Base-by-base conservation (phyloP, 2,888 invertebrate genomes). In the Oligia strigilis region DNA sequence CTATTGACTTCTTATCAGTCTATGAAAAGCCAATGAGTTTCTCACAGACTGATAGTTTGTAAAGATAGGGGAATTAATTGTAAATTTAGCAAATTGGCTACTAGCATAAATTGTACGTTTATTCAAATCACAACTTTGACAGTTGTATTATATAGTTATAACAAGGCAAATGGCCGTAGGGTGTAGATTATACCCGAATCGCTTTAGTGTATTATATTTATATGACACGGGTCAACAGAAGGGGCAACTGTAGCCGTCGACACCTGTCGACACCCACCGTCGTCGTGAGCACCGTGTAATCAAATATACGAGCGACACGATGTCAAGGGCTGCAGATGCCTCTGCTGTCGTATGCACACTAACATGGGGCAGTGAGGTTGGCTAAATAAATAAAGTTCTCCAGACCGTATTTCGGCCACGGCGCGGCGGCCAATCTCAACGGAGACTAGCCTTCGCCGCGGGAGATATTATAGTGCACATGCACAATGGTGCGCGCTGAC, bases 401-500 rank as follows among this genome's bases (percentile, higher is more conserved):
- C 46, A 46, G 46, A 46, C 1, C 46, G 46, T 46, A 11, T 46
- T 46, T 46, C 46, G 46, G 46, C 11, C 46, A 46, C 46, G 11
- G 46, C 46, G 46, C 11, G 2, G 46, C 46, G 46, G 9, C 9
- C 46, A 46, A 43, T 46, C 46, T 46, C 2, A 46, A 46, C 46
- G 11, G 46, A 46, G 46, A 46, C 11, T 46, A 46, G 11, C 11
- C 46, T 46, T 46, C 46, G 2, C 8, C 11, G 46, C 46, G 46
- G 11, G 2, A 46, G 46, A 46, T 46, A 65, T 66, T 71, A 49
- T 83, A 75, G 65, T 72, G 11, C 11, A 46, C 46, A 46, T 11
- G 46, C 11, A 29, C 29, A 29, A 29, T 29, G 29, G 46, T 46
- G 46, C 46, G 46, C 46, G 46, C 46, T 11, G 1, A 46, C 46